Evolutionary conservation across 2,888 invertebrate species (phyloP), one percentile per base, ranked within the genome.

Genomic region (Stenchaetothrips biformis): DNA sequence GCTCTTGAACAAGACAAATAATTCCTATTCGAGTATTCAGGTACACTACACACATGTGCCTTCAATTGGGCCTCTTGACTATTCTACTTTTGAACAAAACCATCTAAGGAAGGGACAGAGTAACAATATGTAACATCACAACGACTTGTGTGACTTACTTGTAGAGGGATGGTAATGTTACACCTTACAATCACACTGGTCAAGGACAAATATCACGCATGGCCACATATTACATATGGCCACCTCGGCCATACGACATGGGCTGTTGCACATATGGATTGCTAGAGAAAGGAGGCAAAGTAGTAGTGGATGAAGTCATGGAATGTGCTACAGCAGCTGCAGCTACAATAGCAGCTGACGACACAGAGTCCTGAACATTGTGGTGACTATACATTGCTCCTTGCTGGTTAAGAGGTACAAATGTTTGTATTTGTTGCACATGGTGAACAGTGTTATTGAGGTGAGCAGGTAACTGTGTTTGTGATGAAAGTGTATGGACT

Each of bases 301-400:
- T 59, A 7, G 81, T 81, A 9, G 9, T 74, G 21, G 67, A 74
- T 11, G 81, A 80, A 8, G 81, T 80, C 59, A 80, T 77, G 8
- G 82, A 81, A 78, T 82, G 82, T 48, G 82, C 82, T 18, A 82
- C 81, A 27, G 82, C 81, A n/a, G 82, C 82, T 53, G 82, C 81
- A 18, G 82, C 82, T 27, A 81, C 81, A 25, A 80, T 80, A 21
- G 82, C 48, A 80, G 81, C 80, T 1, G 81, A 77, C 8, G 81
- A 74, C 16, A 74, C 53, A 27, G 79, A 25, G 7, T 74, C 67
- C 67, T 74, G 67, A 8, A 25, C 21, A 21, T 21, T 21, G 25
- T 74, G 21, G 25, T 74, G 67, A 25, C 0, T 25, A 8, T 74
- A 74, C 67, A 74, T 21, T 25, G 67, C 8, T n/a, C 67, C 25